Base-by-base conservation (phyloP, 2,888 invertebrate genomes). In the Harpagoxenus sublaevis region DNA sequence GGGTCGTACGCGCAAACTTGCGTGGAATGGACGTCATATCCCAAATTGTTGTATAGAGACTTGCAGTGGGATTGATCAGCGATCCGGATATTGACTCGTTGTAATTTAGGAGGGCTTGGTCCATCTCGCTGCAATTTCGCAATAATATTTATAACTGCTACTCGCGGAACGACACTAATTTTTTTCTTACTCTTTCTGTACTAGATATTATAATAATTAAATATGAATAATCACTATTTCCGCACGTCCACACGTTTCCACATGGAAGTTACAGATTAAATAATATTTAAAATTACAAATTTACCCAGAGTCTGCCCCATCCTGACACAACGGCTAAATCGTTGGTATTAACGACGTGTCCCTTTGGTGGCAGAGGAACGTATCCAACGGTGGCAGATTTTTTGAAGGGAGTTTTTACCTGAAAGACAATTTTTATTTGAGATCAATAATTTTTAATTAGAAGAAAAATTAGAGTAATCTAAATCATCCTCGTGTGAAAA, bases 31-130 rank as follows among this genome's bases (percentile, higher is more conserved):
- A 93, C 60, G 5, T 77, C 70, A 45, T 86, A 74, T 8, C 65
- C 28, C 5, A 28, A 6, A 0, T 15, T 31, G 0, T 0, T 6
- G 68, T 93, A 93, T 8, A 77, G 71, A 0, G 79, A 1, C 5
- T 91, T 93, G 89, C 97, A 97, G 0, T 94, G 87, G 0, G 94
- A 90, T 6, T 96, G 95, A 89, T 95, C 96, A 8, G 96, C 95
- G 91, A 96, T 96, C 0, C 96, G 96, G 0, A 97, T 95, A 53
- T 95, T 89, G 0, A 96, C 96, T 77, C 95, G 96, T 89, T 97
- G 96, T 45, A 96, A 89, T 90, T 92, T 90, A 8, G 81, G 85
- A 12, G 92, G 89, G 8, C 86, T 86, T 0, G 84, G 53, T n/a
- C 94, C 95, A 6, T 90, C 92, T 70, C 88, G 82, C 90, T 94